Evolutionary conservation across 1,140 invertebrate species (phyloP), one percentile per base, ranked within the genome.

Genomic region (Papilio aristodemus): DNA sequence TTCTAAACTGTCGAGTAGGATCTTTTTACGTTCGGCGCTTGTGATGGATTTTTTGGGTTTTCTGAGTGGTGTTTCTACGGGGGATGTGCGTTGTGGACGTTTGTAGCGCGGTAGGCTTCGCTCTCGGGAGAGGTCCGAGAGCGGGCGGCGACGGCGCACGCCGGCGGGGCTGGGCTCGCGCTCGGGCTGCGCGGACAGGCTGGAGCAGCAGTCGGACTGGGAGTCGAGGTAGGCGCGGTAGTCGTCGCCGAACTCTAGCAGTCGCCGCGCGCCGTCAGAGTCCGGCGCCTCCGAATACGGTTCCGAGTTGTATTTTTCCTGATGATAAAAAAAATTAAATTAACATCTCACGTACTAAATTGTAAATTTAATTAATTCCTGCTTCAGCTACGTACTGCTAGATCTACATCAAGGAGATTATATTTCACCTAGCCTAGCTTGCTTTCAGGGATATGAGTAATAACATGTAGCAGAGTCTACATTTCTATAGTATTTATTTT

Each of bases 231-330:
- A 97, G 76, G 95, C 95, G 81, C 97, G 93, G 89, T 98, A 98
- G 91, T 98, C 97, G 87, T 98, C 97, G 36, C 97, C 97, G 87
- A 97, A 98, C 80, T 97, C 96, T 64, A 97, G 87, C 11, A 98
- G 90, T 73, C 94, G 94, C 58, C 95, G 93, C 54, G 96, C 96
- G 9, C 95, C 95, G 87, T 98, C 97, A 9, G 96, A 95, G 86
- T 98, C 97, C 14, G 95, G 94, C n/a, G 95, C 94, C 91, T 98
- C 97, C 69, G 96, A 97, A 85, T 98, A 98, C 14, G 96, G 94
- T 83, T 98, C 97, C 69, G 96, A 97, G 85, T 96, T 94, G 85
- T 98, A 98, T 86, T 97, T 97, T 88, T 97, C 97, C 96, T 97
- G 83, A 62, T 89, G 88, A 84, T 85, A 72, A 37, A 72, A 72